A percentile compares a stretch with the other conserved stretches of the same genome.
phyloP scores from a whole-genome alignment of 2,797 vertebrate species.

The Pangasius djambal region DNA sequence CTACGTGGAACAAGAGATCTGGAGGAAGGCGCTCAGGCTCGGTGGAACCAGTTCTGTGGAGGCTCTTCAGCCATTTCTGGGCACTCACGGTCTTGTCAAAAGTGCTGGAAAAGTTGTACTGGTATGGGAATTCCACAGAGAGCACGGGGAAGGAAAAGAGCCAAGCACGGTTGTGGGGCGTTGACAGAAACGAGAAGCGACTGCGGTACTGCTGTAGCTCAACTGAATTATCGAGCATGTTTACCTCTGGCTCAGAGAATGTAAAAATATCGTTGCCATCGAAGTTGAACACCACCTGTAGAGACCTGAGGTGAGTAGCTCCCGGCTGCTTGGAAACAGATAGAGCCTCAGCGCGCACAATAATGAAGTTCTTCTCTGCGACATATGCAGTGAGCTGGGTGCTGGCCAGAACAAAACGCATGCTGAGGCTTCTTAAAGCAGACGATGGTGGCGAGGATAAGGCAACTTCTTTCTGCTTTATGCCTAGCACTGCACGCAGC shows the following conservation, averaged over 20 bases:
- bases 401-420: conserved; percentile 81
- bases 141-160: conserved; percentile 83
- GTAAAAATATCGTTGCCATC: conserved; percentile 91
- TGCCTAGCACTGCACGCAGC: conserved; percentile 64
- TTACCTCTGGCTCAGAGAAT: conserved; percentile 83
- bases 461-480: conserved; percentile 17
- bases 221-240: conserved; percentile 79
- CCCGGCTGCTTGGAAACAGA: conserved; percentile 74
- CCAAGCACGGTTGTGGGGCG: conserved; percentile 84
- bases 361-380: conserved; percentile 83
- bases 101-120: conserved; percentile 94
- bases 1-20: conserved; percentile 85
- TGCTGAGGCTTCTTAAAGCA: conserved; percentile 65
- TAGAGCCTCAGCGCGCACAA: conserved; percentile 79
- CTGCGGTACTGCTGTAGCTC: conserved; percentile 86
- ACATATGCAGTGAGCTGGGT: conserved; percentile 83
- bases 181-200: conserved; percentile 79
- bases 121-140: conserved; percentile 91
- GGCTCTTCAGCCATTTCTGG: conserved; percentile 94
- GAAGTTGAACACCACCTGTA: conserved; percentile 84
- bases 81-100: conserved; percentile 88
- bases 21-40: conserved; percentile 76
- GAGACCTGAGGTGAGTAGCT: conserved; percentile 77
- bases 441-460: conserved; percentile 12
- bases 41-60: conserved; percentile 72